Evolutionary conservation across 64 coral and sea anemone species (phyloP), one percentile per base, ranked within the genome.

Genomic region (Dendrophyllia cribrosa): DNA sequence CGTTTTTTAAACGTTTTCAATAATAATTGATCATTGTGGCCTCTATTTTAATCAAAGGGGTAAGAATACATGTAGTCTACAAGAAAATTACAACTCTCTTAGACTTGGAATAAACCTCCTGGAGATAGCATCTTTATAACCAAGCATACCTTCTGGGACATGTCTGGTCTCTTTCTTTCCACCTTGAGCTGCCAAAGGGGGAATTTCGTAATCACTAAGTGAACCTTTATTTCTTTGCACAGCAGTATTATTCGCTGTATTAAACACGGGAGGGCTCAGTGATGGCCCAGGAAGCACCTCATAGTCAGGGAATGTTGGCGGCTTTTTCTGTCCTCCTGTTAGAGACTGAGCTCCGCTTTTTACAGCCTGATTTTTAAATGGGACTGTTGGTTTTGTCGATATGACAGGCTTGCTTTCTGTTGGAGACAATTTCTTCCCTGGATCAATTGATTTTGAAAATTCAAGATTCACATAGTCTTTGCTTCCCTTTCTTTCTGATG

Each of bases 381-480:
- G 51, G 17, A 43, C 66, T 55, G 20, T 43, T n/a, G 51, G 68
- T 72, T 56, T 66, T 7, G 5, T 61, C 52, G 80, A 47, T 0
- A 65, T 46, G 10, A 12, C 7, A 16, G 80, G 80, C 17, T 48
- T 50, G 8, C 3, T 68, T 11, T 45, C 46, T 14, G 17, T 43
- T 2, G 3, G 0, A 23, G 45, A 5, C 20, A 20, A 51, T 19
- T 51, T 75, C 46, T 14, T 50, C 20, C 20, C 20, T 5, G 4
- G 43, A 14, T 50, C 72, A 75, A 3, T 75, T 48, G 15, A 49
- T 13, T 0, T 75, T 75, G 16, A 5, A 84, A 67, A 52, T 50
- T 84, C 61, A 51, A 84, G 8, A 84, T 84, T 84, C 11, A 84
- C 80, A 23, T 84, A 84, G 43, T 66, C 80, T 26, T 56, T 63